Base-by-base conservation (phyloP, 2,113 vertebrate genomes). In the Regulus satrapa region DNA sequence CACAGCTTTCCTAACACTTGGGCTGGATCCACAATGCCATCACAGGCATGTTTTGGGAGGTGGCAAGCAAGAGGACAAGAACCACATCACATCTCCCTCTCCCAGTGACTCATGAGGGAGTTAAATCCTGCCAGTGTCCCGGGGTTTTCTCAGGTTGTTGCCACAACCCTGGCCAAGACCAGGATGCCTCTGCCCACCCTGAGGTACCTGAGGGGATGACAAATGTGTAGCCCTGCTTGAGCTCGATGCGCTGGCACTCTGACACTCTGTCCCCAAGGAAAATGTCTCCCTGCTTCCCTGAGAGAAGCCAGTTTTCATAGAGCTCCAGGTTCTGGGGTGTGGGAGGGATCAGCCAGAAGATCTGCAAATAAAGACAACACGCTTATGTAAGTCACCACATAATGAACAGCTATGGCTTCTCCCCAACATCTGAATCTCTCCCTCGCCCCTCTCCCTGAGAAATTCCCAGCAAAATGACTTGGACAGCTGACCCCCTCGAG, bases 281-380 rank as follows among this genome's bases (percentile, higher is more conserved):
- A 97, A 99, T 99, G 97, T 99, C 99, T 71, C 99, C 99, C 95
- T 99, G 99, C 97, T 99, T 99, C 92, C 99, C 99, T 80, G 99
- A 99, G 94, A 99, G 98, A 96, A 99, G 99, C 99, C 99, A 99
- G 97, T 99, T 99, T 97, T 99, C 99, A 94, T 99, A 99, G 97
- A 99, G 98, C 97, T 99, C 99, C 97, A 99, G 97, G 96, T 99
- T 99, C 96, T 99, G 99, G 58, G 98, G 98, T 32, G 99, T 98
- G 91, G 99, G 99, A 90, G 99, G 99, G 96, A 99, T 99, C 94
- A 99, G 96, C 99, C 99, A 99, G 97, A 99, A 99, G 85, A 99
- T 98, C 99, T 99, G 97, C 91, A 97, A 85, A 52, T 43, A 85
- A 97, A 97, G 85, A 88, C 96, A 86, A 97, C 78, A 89, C 15